Conservation (phyloP, 53 echinoderm and acorn worm genomes). For the Antedon mediterranea region DNA sequence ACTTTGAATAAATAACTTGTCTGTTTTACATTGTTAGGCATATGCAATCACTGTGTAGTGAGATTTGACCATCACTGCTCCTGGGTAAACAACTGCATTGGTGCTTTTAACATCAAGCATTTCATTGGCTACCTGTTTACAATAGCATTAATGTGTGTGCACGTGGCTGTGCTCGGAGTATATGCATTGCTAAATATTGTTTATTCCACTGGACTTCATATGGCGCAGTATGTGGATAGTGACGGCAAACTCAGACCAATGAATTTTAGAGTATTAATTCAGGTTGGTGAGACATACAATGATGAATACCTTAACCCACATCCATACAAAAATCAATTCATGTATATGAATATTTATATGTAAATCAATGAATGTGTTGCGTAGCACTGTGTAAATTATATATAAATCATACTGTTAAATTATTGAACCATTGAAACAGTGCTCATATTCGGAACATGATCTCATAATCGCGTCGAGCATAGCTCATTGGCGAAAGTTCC, state of each 20-base stretch:
- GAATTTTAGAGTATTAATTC: slow-evolving; percentile 38
- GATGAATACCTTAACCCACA: too few species aligned
- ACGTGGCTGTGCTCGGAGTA: slow-evolving; percentile 27
- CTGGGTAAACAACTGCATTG: slow-evolving; percentile 8
- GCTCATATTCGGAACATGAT: too few species aligned
- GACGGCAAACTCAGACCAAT: slow-evolving; percentile 48
- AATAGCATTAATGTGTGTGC: slow-evolving; percentile 24
- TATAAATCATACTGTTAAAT: too few species aligned
- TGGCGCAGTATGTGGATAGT: slow-evolving; percentile 48
- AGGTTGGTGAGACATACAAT: slow-evolving; percentile 29
- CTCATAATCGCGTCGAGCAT: too few species aligned
- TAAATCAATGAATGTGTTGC: too few species aligned
- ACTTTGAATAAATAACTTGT: too few species aligned
- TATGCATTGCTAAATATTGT: slow-evolving; percentile 25
- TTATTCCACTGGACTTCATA: slow-evolving; percentile 31
- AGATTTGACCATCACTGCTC: slow-evolving; percentile 11
- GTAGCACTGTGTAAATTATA: too few species aligned
- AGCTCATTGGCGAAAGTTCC: too few species aligned
- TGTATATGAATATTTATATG: too few species aligned
- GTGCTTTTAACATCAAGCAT: not conserved
- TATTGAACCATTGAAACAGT: too few species aligned
- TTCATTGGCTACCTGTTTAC: slow-evolving; percentile 26
- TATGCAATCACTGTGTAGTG: slow-evolving; percentile 53
- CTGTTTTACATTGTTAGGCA: slow-evolving; percentile 13
- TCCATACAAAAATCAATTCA: too few species aligned